Evolutionary conservation across 2,888 invertebrate species (phyloP), one percentile per base, ranked within the genome.

Genomic region (Drosophila mulleri): DNA sequence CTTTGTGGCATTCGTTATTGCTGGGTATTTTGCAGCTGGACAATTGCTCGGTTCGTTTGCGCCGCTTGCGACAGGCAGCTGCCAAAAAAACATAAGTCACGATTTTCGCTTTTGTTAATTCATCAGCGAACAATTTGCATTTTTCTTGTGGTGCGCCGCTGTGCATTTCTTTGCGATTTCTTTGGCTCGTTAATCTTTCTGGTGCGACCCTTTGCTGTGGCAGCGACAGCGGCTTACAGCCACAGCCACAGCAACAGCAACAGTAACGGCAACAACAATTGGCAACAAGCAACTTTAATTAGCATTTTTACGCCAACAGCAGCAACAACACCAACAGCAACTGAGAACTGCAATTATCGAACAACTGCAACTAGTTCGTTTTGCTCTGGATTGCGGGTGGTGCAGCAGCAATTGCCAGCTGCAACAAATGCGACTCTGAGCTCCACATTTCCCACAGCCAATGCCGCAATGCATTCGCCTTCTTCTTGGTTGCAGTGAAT

Each of bases 61-160:
- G 63, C 48, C 63, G 75, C 61, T 60, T 72, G 76, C 76, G 69
- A 80, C 82, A 67, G 71, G 89, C 89, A 87, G 87, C 84, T 88
- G 90, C 88, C 87, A 90, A 90, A 86, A 85, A 88, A 89, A 87
- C 89, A 90, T 89, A 89, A 89, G 88, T 89, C 88, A 89, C 88
- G 88, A 89, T 89, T 90, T 90, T 89, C 73, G 90, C 90, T 88
- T 88, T 88, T 88, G 90, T 88, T 88, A 88, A 88, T 88, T 89
- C 88, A 89, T 89, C 90, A 89, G 83, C 90, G 89, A 85, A 89
- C 89, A 90, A 89, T 89, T 89, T 89, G 88, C 88, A 89, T 89
- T 88, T 89, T 71, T 53, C 65, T 65, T 76, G 58, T 69, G 59
- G 48, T 72, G 54, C 41, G 72, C 67, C 60, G 74, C 69, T 72